phyloP scores from a whole-genome alignment of 2,797 vertebrate genomes.

The Pelobates cultripes region DNA sequence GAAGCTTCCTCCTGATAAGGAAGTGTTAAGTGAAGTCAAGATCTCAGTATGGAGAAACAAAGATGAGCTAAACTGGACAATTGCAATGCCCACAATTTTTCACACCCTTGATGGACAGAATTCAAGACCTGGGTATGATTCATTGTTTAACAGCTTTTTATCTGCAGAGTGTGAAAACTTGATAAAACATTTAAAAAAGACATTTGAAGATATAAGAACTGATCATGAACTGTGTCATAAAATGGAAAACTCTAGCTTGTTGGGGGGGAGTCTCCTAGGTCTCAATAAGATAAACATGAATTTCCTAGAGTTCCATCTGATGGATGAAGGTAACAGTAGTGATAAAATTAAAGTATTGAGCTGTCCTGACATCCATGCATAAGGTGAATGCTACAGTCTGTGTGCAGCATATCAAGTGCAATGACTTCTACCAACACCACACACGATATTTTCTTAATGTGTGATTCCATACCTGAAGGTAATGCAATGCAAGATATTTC shows the following conservation, averaged over 20 bases:
- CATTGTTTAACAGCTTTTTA: conserved; percentile 31
- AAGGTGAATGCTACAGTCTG: no score
- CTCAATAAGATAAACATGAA: conserved; percentile 21
- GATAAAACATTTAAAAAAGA: neutral
- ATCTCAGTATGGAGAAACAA: neutral
- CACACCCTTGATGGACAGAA: neutral
- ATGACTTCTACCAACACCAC: no score
- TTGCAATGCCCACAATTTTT: neutral
- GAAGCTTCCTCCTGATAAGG: conserved; percentile 25
- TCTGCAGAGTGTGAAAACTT: conserved; percentile 33
- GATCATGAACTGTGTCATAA: neutral
- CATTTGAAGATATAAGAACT: neutral
- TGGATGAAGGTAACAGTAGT: neutral
- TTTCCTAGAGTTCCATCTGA: neutral
- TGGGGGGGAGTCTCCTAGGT: conserved; percentile 22
- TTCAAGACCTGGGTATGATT: neutral
- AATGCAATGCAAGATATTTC: no score
- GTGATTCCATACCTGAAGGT: no score
- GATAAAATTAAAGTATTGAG: neutral
- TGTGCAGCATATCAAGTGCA: no score
- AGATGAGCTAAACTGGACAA: neutral
- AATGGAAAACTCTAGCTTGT: neutral
- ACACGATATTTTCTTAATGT: no score
- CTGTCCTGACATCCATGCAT: no score
- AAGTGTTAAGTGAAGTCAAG: neutral